A percentile compares a stretch with the other conserved stretches of the same genome.
These are phyloP conservation scores for Leistus spinibarbis DNA, from an alignment of 2,888 invertebrate species.

Conservation along the genomic window DNA sequence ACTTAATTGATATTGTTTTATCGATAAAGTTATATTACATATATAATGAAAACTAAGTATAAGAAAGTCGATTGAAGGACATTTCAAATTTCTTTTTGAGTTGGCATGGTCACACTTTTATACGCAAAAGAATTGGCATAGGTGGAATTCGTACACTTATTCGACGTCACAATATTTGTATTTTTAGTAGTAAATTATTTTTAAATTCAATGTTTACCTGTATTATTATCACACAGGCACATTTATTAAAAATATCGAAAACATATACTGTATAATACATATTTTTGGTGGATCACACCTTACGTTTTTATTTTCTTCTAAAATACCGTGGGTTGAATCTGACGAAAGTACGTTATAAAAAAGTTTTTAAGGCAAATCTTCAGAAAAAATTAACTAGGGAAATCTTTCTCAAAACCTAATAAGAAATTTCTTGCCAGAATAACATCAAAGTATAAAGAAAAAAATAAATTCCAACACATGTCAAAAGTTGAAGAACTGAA, in stretches of 20 bases:
- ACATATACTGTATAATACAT: not conserved
- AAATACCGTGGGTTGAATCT: too few species aligned
- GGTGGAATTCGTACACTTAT: not conserved
- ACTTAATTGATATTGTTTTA: too few species aligned
- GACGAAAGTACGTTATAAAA: too few species aligned
- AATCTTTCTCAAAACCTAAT: too few species aligned
- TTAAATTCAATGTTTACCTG: not conserved
- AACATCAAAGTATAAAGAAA: too few species aligned
- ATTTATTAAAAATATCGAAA: not conserved
- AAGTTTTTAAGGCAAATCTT: too few species aligned
- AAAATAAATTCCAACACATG: too few species aligned
- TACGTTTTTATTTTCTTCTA: not conserved
- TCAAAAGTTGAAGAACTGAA: too few species aligned
- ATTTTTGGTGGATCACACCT: not conserved
- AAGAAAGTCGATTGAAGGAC: too few species aligned
- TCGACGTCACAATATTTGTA: not conserved
- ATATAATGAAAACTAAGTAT: not conserved
- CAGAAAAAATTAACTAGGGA: too few species aligned
- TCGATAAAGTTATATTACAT: not conserved
- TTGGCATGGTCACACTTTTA: not conserved
- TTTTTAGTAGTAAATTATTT: not conserved
- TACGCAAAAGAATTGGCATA: not conserved
- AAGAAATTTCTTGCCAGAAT: too few species aligned
- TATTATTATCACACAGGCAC: not conserved
- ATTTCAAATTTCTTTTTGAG: not conserved